Conservation (phyloP, 2,113 vertebrate species). For the Montifringilla adamsi region DNA sequence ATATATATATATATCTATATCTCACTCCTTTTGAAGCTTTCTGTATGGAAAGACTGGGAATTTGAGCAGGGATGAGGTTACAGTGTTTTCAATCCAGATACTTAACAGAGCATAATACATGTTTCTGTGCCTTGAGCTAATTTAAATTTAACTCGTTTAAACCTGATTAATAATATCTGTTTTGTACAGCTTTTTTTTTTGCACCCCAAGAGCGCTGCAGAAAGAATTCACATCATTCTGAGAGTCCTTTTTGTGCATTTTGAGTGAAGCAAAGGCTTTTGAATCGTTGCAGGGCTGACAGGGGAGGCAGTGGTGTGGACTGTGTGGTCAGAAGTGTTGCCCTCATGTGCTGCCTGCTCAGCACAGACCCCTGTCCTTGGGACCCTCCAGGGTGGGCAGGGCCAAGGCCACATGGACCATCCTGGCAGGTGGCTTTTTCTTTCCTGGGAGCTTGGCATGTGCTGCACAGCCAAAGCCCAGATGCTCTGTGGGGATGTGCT, state of each 20-base stretch:
- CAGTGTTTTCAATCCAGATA: not conserved
- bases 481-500: rapidly evolving
- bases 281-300: not conserved
- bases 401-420: not conserved
- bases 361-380: rapidly evolving
- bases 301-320: not conserved
- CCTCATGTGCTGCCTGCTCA: not conserved
- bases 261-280: not conserved
- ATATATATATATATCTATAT: not conserved
- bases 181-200: not conserved
- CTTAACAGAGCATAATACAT: rapidly evolving
- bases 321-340: not conserved
- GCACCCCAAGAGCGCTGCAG: not conserved
- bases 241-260: not conserved
- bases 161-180: not conserved
- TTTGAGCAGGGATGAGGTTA: not conserved
- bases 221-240: not conserved
- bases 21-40: not conserved
- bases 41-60: not conserved
- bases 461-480: not conserved
- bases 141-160: not conserved
- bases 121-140: not conserved
- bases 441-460: not conserved
- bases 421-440: not conserved
- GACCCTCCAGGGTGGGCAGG: not conserved